A percentile compares a stretch with the other conserved stretches of the same genome.
Conservation (phyloP, 2,113 vertebrate genomes). For the Pomatostomus ruficeps region DNA sequence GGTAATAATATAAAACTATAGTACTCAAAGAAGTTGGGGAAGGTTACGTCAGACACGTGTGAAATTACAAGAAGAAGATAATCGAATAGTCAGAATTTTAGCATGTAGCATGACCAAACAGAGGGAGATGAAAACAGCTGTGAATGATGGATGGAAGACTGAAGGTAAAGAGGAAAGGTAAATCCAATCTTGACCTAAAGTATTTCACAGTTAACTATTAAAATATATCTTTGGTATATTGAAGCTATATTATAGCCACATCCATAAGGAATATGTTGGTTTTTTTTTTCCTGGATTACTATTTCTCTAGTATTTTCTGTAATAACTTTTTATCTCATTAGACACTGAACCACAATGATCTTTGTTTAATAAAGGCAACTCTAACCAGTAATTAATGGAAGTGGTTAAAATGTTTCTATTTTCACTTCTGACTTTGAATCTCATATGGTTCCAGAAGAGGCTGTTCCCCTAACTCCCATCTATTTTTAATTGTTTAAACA, state of each 20-base stretch:
- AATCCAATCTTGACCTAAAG: not conserved
- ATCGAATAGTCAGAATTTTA: not conserved
- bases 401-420: not conserved
- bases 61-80: not conserved
- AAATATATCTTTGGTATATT: not conserved
- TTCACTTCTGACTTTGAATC: not conserved
- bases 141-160: not conserved
- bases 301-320: not conserved
- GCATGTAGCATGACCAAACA: not conserved
- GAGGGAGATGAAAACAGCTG: not conserved
- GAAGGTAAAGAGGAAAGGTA: not conserved
- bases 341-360: not conserved
- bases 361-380: not conserved
- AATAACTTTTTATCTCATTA: not conserved
- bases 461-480: not conserved
- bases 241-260: not conserved
- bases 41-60: accelerated
- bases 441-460: not conserved
- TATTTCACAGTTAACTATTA: not conserved
- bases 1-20: not conserved
- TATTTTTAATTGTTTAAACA: not conserved
- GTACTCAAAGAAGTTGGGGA: accelerated
- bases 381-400: not conserved
- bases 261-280: not conserved
- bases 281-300: not conserved